Base-by-base conservation (phyloP, 2,888 invertebrate species). In the Phengaris alcon region DNA sequence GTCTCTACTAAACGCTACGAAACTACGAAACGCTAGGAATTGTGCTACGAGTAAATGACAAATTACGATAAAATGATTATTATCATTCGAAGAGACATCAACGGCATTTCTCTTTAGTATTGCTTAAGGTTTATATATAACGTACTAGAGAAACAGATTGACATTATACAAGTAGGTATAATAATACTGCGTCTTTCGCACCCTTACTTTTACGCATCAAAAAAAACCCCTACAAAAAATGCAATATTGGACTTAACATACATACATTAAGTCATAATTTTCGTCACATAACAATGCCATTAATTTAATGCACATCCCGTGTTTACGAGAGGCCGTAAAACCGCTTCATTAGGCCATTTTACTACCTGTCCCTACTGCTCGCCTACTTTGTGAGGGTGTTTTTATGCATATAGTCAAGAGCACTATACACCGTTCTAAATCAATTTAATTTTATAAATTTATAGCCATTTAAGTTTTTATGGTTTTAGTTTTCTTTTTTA, bases 321-420 rank as follows among this genome's bases (percentile, higher is more conserved):
- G 48, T 64, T 64, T 70, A 70, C 48, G 70, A 22, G 51, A 51
- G 15, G 15, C 70, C 51, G 70, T 70, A 51, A 70, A 70, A 22
- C 10, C 12, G 51, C 15, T 70, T 70, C 70, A 70, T 70, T 48
- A 15, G 22, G 51, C 10, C 9, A 13, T 51, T 69, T 69, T 69
- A 69, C 15, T 48, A 69, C 69, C 69, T 69, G 51, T 51, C 46
- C 15, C 9, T 15, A 64, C 35, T 35, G 59, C 1, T 64, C 54
- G 10, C 51, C 15, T 57, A 57, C 15, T 57, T 57, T 57, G 57
- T 15, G 9, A 51, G 51, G 51, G 51, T 51, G 10, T 10, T 51
- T 51, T 10, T 51, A 57, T 0, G 57, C 35, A 35, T 35, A 35
- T 35, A 35, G 1, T 35, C 35, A 35, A 3, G 35, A 4, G 35